Base-by-base conservation (phyloP, 1,140 invertebrate species). In the Lanistes nyassanus region DNA sequence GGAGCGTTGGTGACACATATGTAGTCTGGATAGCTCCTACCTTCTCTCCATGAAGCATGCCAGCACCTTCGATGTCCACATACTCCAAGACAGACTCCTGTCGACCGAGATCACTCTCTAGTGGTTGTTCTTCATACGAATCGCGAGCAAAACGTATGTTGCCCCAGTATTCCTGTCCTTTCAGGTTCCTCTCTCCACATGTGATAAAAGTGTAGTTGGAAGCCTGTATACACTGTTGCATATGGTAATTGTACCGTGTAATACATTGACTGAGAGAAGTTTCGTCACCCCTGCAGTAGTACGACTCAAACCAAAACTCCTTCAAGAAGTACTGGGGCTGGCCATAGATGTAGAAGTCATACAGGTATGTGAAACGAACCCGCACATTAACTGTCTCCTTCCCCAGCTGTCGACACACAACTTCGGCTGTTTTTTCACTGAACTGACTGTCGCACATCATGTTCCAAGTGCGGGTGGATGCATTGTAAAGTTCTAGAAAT, bases 371-470 rank as follows among this genome's bases (percentile, higher is more conserved):
- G 75, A 79, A 88, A 70, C 82, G 82, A 3, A 91, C 90, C 77
- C 84, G 82, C 2, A 96, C 94, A 88, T 98, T 97, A 23, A 98
- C 91, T 0, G 93, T 93, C 87, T 97, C 94, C 81, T 94, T 94
- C 26, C 97, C 96, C n/a, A 99, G 88, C 86, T 99, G 95, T 31
- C 95, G 91, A 86, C 98, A 99, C 0, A 98, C 95, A 1, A 99
- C 90, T 71, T 88, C 84, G 13, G 84, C 87, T 39, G 85, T 88
- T 62, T 86, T 85, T 34, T 89, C 86, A 79, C 87, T 98, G 86
- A 99, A 99, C 74, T 96, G 91, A 66, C 92, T 92, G 91, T 99
- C 98, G 89, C 98, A 99, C 85, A 99, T 93, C 0, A 98, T 96
- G 55, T 98, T 95, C 96, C 97, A 99, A 87, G 99, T 96, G 16